A percentile compares a stretch with the other conserved stretches of the same genome.
These are phyloP conservation scores for Spilarctia lutea DNA, from an alignment of 2,888 invertebrate species.

Conservation along the genomic window DNA sequence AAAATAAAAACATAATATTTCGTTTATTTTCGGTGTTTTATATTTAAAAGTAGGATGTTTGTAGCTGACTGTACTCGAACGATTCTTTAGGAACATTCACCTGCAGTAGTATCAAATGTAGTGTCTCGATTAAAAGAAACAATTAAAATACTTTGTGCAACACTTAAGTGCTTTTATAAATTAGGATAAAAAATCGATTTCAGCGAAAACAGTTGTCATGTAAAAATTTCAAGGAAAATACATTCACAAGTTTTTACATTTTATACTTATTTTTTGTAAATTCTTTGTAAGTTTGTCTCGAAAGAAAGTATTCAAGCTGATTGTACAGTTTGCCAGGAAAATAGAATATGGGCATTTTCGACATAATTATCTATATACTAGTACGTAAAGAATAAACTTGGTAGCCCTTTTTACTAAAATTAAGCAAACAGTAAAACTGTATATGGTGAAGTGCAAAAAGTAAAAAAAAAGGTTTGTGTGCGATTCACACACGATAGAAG, in stretches of 20 bases:
- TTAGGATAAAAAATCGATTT: background rate
- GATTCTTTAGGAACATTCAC: constrained; percentile 2
- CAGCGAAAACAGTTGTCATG: background rate
- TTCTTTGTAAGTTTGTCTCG: constrained; percentile 34
- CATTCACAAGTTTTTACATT: constrained; percentile 50
- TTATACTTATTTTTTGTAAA: constrained; percentile 45
- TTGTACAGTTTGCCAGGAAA: constrained; percentile 30
- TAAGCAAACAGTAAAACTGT: too few species aligned
- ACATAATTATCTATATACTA: background rate
- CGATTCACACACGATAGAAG: too few species aligned
- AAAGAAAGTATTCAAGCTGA: constrained; percentile 28
- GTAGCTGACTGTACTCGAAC: constrained; percentile 33
- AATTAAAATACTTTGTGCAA: constrained; percentile 28
- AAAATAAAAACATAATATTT: background rate
- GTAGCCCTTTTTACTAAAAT: too few species aligned
- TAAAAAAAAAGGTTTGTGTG: too few species aligned
- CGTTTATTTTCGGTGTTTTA: background rate
- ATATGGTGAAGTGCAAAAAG: too few species aligned
- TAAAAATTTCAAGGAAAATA: constrained; percentile 41
- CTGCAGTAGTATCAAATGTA: background rate
- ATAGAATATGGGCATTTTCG: constrained; percentile 24
- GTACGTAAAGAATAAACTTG: too few species aligned
- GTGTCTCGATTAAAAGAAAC: background rate
- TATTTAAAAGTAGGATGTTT: background rate
- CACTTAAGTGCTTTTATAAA: constrained; percentile 5